Percentiles rank a stretch among this genome's conserved stretches.
These are phyloP conservation scores for Helicoverpa armigera DNA, from an alignment of 1,140 invertebrate species.

Conservation along the genomic window DNA sequence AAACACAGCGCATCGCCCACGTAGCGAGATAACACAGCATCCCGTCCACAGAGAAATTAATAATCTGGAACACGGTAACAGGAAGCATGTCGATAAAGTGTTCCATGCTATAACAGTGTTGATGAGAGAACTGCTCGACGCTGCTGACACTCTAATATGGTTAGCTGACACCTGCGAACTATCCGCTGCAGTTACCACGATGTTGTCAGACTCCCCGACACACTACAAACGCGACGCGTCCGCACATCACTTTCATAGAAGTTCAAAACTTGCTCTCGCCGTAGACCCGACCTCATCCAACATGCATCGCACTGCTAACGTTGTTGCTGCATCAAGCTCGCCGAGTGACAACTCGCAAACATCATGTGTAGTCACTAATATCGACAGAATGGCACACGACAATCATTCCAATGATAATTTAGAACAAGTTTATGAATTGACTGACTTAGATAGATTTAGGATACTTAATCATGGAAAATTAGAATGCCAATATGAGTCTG, in stretches of 20 bases:
- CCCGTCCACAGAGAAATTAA: conserved; percentile 80
- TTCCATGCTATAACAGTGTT: conserved; percentile 57
- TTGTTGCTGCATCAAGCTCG: conserved; percentile 9
- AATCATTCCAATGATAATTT: conserved; percentile 75
- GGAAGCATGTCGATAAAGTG: conserved; percentile 79
- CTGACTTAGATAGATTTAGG: conserved; percentile 79
- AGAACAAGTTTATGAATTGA: conserved; percentile 69
- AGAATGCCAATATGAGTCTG: conserved; percentile 66
- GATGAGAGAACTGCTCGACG: conserved; percentile 57
- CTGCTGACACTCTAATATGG: conserved; percentile 58
- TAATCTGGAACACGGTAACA: conserved; percentile 78
- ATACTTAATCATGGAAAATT: conserved; percentile 67
- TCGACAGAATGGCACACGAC: conserved; percentile 62
- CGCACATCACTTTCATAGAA: conserved; percentile 21
- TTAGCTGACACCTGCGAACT: conserved; percentile 66
- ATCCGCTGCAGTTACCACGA: conserved; percentile 35
- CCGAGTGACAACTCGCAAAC: conserved; percentile 40
- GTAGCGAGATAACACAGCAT: conserved; percentile 75
- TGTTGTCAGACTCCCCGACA: conserved; percentile 31
- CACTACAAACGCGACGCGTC: conserved; percentile 22
- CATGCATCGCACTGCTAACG: conserved; percentile 52
- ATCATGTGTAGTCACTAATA: conserved; percentile 56
- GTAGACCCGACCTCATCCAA: conserved; percentile 42
- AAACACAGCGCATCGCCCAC: conserved; percentile 79
- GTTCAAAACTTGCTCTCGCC: conserved; percentile 39